Evolutionary conservation across 2,797 vertebrate genomes (phyloP).

Genomic region (Phaenicophaeus curvirostris): DNA sequence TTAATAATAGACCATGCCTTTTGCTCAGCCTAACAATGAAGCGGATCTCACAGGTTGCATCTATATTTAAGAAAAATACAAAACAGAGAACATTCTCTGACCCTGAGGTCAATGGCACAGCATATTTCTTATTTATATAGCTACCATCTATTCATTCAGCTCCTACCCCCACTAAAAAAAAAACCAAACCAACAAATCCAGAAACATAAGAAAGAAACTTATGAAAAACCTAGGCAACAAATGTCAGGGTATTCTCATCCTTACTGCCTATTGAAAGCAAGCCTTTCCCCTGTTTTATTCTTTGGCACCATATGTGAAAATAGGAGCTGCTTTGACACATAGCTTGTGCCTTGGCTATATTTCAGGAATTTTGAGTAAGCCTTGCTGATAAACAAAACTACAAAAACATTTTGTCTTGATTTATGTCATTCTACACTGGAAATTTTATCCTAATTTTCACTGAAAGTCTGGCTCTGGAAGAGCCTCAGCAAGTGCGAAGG

Average conservation of each 20-base stretch:
- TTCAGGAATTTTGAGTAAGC: neutral
- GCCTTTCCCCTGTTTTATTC: neutral
- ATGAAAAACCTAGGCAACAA: neutral
- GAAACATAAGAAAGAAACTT: neutral
- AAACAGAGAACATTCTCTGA: neutral
- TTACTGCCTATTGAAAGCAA: neutral
- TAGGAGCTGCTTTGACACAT: neutral
- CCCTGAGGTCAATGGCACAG: neutral
- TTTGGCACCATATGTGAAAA: neutral
- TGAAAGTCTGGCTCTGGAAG: neutral
- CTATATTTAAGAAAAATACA: neutral
- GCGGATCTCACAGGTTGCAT: neutral
- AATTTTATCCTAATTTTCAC: neutral
- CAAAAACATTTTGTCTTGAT: neutral
- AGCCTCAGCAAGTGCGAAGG: neutral
- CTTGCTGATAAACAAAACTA: neutral
- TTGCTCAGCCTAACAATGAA: neutral
- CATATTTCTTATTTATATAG: neutral
- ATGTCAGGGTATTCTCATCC: neutral
- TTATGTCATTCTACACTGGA: neutral
- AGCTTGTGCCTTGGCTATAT: neutral
- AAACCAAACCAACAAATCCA: neutral
- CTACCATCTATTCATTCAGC: neutral
- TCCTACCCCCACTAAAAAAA: neutral
- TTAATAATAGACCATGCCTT: neutral